Percentiles rank a stretch among this genome's conserved stretches.
Conservation (phyloP, 2,888 invertebrate genomes). For the Deroplatys truncata region DNA sequence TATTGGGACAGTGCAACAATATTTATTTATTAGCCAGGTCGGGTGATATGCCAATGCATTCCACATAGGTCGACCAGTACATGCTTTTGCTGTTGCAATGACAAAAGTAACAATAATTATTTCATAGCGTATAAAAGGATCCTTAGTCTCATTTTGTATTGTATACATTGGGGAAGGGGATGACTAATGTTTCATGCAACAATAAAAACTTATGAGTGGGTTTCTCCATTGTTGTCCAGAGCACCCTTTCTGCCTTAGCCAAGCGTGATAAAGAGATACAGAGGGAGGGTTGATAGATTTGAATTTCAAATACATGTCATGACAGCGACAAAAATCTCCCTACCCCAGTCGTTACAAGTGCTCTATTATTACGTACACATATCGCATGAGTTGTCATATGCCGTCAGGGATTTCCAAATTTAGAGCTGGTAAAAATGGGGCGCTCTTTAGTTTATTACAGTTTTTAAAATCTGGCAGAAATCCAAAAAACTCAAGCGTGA, state of each 20-base stretch:
- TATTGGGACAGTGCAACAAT: no score
- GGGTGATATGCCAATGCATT: no score
- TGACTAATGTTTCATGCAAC: background rate
- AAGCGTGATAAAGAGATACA: background rate
- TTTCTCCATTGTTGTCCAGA: background rate
- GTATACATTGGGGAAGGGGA: background rate
- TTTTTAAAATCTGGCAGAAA: no score
- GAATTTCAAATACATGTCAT: background rate
- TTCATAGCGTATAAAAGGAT: background rate
- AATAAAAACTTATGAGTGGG: background rate
- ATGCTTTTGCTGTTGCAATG: background rate
- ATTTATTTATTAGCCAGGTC: no score
- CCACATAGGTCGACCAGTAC: no score
- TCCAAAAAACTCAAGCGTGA: no score
- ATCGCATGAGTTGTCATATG: no score
- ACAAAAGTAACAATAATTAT: background rate
- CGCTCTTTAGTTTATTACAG: no score
- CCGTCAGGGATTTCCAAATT: no score
- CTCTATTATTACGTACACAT: background rate
- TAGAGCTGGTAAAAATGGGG: no score
- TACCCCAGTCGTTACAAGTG: background rate
- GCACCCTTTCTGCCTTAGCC: background rate
- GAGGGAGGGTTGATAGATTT: background rate
- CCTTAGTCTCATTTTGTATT: background rate
- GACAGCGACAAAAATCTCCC: background rate